These are phyloP conservation scores for Sitta carolinensis DNA, from an alignment of 2,797 vertebrate species.

Conservation along the genomic window DNA sequence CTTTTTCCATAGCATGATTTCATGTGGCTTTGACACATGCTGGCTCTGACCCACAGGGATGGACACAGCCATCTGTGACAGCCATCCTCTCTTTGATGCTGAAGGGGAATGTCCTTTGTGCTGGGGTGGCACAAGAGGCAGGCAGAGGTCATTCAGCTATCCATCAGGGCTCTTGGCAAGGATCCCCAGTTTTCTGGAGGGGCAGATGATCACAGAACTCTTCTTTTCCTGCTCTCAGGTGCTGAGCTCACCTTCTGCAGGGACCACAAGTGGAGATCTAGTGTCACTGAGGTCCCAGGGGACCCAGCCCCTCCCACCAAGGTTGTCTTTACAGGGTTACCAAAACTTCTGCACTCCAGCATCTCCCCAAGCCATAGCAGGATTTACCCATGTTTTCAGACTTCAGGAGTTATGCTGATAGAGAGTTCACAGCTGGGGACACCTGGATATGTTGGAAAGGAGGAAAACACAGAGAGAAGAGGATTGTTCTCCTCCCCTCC, in stretches of 20 bases:
- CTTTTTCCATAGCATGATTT: neutral
- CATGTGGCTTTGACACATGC: accelerated
- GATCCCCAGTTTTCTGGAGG: neutral
- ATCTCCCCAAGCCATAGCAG: neutral
- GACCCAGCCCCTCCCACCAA: neutral
- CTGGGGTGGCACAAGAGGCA: neutral
- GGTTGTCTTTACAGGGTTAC: neutral
- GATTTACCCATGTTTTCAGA: neutral
- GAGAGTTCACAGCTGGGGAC: neutral
- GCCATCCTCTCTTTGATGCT: neutral
- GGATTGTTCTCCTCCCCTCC: neutral
- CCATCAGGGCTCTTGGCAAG: neutral
- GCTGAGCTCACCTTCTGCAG: neutral
- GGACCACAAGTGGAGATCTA: neutral
- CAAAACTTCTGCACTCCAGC: neutral
- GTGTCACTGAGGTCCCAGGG: neutral
- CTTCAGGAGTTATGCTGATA: neutral
- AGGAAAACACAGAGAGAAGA: neutral
- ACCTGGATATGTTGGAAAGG: neutral
- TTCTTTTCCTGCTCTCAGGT: neutral
- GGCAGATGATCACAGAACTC: neutral
- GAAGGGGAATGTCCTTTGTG: neutral
- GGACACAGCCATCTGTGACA: neutral
- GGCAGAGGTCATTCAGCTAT: neutral
- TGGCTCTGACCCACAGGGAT: neutral